These are phyloP conservation scores for Phoenicopterus ruber DNA, from an alignment of 2,113 vertebrate genomes.

Conservation along the genomic window DNA sequence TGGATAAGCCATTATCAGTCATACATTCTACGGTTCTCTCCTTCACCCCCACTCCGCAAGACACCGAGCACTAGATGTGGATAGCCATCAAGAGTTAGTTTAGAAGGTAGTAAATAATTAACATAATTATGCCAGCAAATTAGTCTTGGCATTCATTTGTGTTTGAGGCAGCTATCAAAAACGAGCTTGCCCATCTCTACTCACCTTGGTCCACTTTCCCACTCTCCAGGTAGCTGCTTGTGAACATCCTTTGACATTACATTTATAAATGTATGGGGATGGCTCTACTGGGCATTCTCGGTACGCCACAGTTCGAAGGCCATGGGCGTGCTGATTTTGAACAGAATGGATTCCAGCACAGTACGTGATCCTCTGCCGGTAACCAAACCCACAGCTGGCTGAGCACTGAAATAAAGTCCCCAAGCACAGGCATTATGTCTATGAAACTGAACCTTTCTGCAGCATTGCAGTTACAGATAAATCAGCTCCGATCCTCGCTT, in stretches of 20 bases:
- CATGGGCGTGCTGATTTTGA: constrained; percentile 6
- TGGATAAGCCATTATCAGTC: constrained; percentile 74
- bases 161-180: not conserved
- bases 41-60: constrained; percentile 85
- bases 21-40: constrained; percentile 83
- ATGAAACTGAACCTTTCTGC: not conserved
- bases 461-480: not conserved
- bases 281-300: constrained; percentile 72
- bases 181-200: not conserved
- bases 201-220: constrained; percentile 86
- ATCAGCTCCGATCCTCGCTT: not conserved
- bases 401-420: constrained; percentile 79
- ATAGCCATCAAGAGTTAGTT: not conserved
- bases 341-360: constrained; percentile 73
- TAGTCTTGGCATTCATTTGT: not conserved
- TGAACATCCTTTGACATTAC: constrained; percentile 77
- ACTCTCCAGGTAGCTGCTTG: constrained; percentile 81
- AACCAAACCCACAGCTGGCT: constrained; percentile 78
- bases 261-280: constrained; percentile 70
- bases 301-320: constrained; percentile 52
- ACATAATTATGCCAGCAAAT: not conserved
- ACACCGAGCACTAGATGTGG: constrained; percentile 84
- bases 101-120: not conserved
- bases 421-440: not conserved
- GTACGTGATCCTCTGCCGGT: constrained; percentile 78